Base-by-base conservation (phyloP, 2,113 vertebrate genomes). In the Myiopsitta monachus region DNA sequence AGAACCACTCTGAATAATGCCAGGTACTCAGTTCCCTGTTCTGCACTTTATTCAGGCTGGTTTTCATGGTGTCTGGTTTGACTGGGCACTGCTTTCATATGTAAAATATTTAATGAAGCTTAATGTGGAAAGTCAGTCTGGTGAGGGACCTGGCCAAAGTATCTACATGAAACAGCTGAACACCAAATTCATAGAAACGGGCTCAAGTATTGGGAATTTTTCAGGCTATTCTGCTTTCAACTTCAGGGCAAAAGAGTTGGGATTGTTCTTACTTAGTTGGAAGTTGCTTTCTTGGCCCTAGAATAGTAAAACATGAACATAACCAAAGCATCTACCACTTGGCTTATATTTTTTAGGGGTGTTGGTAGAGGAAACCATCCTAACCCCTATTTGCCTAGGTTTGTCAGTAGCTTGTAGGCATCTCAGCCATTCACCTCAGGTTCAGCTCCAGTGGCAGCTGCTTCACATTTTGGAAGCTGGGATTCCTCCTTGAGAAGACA, bases 21-120 rank as follows among this genome's bases (percentile, higher is more conserved):
- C 0, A 2, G 10, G 28, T 33, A 3, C 8, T 23, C 11, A 1
- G 14, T 18, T 67, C n/a, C 21, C 33, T 0, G 1, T 22, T n/a
- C 38, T 24, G 57, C 12, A 1, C n/a, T 36, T 46, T 11, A 9
- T 38, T 51, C 44, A 16, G n/a, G 39, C 7, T 23, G 3, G 5
- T 0, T 54, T 39, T 74, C 66, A 22, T 41, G 18, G 18, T 30
- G 6, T 41, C 52, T 66, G 38, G 8, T 44, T 43, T 73, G 43
- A 26, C 36, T 24, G 36, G 49, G 22, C 30, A 4, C 27, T 14
- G n/a, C 24, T 68, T 41, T 74, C 2, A 0, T 22, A 14, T 33
- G 36, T 5, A 38, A 43, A 51, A 9, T 74, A 44, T n/a, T 54
- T 52, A 41, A n/a, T n/a, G 75, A 85, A 33, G 81, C 22, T 64